Percentiles rank a stretch among this genome's conserved stretches.
These are phyloP conservation scores for Pycnonotus jocosus DNA, from an alignment of 2,113 vertebrate species.

Conservation along the genomic window DNA sequence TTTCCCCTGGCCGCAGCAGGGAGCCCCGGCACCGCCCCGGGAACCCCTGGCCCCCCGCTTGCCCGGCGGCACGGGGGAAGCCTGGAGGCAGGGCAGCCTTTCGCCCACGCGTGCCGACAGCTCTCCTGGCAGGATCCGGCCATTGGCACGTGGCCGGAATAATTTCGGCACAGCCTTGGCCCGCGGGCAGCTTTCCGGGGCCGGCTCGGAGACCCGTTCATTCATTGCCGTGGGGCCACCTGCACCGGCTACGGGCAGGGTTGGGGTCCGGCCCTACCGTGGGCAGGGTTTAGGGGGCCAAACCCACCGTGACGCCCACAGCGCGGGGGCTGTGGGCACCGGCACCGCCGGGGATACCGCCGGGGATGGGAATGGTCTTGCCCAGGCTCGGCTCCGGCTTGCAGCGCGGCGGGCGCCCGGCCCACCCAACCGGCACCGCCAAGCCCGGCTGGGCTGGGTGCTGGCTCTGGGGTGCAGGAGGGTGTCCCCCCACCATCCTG, in stretches of 20 bases:
- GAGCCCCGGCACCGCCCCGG: not conserved
- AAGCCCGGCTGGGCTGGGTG: not conserved
- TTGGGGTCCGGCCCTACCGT: not conserved
- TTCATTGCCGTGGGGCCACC: conserved; percentile 17
- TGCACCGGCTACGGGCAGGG: not conserved
- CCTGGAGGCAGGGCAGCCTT: conserved; percentile 6
- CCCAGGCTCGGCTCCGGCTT: conserved; percentile 33
- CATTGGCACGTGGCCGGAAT: conserved; percentile 46
- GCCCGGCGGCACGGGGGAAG: not conserved
- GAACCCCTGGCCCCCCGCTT: not conserved
- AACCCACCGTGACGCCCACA: not conserved
- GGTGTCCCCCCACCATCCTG: not conserved
- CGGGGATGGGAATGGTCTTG: conserved; percentile 4
- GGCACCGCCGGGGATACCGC: no score
- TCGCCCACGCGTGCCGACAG: conserved; percentile 16
- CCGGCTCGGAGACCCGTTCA: not conserved
- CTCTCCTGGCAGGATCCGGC: conserved; percentile 34
- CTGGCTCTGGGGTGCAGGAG: not conserved
- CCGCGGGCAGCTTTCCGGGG: conserved; percentile 30
- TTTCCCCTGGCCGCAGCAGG: not conserved
- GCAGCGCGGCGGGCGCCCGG: not conserved
- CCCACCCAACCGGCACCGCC: not conserved
- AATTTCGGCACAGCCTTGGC: conserved; percentile 44
- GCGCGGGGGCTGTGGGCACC: not conserved
- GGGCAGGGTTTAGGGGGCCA: not conserved